Percentiles rank a stretch among this genome's conserved stretches.
phyloP scores from a whole-genome alignment of 2,888 invertebrate genomes.

The Tetragnatha montana region DNA sequence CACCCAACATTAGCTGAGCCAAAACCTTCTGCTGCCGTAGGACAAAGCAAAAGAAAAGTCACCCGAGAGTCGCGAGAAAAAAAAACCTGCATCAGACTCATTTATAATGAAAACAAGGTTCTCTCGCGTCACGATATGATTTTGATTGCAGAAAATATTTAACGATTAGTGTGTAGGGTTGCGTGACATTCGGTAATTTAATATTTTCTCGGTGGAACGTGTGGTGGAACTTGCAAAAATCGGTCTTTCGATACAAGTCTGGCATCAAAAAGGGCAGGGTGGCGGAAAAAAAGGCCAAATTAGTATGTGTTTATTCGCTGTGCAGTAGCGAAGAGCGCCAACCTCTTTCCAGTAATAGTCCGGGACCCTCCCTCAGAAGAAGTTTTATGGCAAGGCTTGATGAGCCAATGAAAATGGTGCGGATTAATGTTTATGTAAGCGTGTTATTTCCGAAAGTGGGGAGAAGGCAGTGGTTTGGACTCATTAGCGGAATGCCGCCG shows the following conservation, averaged over 20 bases:
- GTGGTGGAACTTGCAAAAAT: conserved; percentile 23
- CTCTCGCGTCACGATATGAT: conserved; percentile 46
- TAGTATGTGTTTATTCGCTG: conserved; percentile 16
- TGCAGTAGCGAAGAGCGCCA: conserved; percentile 15
- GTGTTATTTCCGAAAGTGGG: not conserved
- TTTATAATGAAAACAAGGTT: conserved; percentile 54
- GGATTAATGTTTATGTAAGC: not conserved
- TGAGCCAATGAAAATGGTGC: not conserved
- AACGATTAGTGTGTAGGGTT: conserved; percentile 27
- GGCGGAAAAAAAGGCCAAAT: not conserved
- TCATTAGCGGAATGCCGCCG: not conserved
- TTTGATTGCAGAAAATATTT: conserved; percentile 52
- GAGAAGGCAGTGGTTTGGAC: not conserved
- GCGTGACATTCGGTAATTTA: conserved; percentile 52
- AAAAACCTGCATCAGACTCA: conserved; percentile 12
- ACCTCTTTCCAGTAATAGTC: not conserved
- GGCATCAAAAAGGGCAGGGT: not conserved
- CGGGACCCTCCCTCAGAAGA: not conserved
- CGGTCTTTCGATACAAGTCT: conserved; percentile 18
- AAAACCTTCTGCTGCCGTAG: no score
- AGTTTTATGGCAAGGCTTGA: not conserved
- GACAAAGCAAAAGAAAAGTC: not conserved
- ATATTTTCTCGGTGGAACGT: conserved; percentile 48
- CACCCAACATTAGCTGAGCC: no score
- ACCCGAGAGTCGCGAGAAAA: not conserved